Conservation (phyloP, 2,888 invertebrate species). For the Cynaeus angustus region DNA sequence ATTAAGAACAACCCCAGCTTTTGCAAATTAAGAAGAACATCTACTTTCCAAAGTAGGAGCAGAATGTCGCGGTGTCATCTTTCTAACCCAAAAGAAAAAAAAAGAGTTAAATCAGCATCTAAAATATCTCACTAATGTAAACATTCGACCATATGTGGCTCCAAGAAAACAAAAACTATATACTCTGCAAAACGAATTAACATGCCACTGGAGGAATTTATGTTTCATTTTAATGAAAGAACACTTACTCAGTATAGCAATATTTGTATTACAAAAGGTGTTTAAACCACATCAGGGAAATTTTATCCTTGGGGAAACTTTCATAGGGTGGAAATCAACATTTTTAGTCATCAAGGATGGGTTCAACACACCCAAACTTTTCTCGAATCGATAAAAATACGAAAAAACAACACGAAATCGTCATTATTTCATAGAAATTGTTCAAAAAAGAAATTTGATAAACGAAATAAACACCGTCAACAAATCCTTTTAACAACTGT, state of each 20-base stretch:
- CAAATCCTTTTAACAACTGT: constrained; percentile 41
- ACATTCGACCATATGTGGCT: constrained; percentile 55
- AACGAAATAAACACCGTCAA: constrained; percentile 10
- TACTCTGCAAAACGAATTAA: constrained; percentile 48
- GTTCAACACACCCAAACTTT: constrained; percentile 69
- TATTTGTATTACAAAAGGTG: constrained; percentile 48
- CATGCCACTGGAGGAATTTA: constrained; percentile 8
- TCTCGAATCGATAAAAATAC: constrained; percentile 67
- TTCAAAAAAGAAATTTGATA: constrained; percentile 6
- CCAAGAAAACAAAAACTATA: constrained; percentile 51
- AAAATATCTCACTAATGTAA: constrained; percentile 50
- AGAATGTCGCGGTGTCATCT: constrained; percentile 30
- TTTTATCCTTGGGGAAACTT: constrained; percentile 55
- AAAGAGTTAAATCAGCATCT: constrained; percentile 43
- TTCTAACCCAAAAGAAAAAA: constrained; percentile 27
- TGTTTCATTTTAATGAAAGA: constrained; percentile 12
- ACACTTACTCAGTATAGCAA: constrained; percentile 9
- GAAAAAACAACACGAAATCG: constrained; percentile 46
- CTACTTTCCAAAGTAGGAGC: not conserved
- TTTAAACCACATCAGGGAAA: constrained; percentile 43
- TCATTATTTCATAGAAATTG: constrained; percentile 6
- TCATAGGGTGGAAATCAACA: constrained; percentile 34
- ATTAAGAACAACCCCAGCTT: no score
- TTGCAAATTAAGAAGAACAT: no score
- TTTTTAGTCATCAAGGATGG: constrained; percentile 49